phyloP scores from a whole-genome alignment of 2,797 vertebrate genomes.

The Protosalanx chinensis region DNA sequence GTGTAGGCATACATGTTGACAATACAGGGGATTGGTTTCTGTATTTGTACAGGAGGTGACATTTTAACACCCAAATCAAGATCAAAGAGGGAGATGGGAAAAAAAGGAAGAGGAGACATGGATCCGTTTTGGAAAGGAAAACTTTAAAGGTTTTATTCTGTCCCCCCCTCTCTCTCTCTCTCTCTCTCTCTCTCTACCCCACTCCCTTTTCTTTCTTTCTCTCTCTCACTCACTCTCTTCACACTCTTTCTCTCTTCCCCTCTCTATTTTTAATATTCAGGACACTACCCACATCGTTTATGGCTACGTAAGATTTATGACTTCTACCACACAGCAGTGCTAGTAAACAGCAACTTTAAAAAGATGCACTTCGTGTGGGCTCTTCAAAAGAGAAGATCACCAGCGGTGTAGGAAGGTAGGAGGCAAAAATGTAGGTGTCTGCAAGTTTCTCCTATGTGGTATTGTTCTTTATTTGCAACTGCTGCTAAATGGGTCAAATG shows the following conservation, averaged over 20 bases:
- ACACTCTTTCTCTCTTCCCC: constrained; percentile 32
- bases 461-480: constrained; percentile 61
- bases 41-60: constrained; percentile 17
- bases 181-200: constrained; percentile 22
- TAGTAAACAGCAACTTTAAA: constrained; percentile 77
- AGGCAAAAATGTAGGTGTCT: constrained; percentile 83
- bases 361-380: constrained; percentile 71
- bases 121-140: constrained; percentile 42
- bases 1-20: constrained; percentile 29
- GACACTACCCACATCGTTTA: constrained; percentile 77
- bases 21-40: constrained; percentile 34
- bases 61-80: constrained; percentile 19
- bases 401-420: constrained; percentile 78
- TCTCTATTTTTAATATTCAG: constrained; percentile 72
- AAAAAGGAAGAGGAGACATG: constrained; percentile 40
- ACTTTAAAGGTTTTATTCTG: constrained; percentile 31
- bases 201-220: constrained; percentile 17
- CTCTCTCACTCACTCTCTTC: constrained; percentile 33
- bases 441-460: constrained; percentile 72
- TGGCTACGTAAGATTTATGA: constrained; percentile 82
- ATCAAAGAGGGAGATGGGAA: constrained; percentile 24
- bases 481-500: constrained; percentile 37
- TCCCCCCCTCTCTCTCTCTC: constrained; percentile 23
- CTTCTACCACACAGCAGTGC: constrained; percentile 68
- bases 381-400: constrained; percentile 70